Percentiles rank a stretch among this genome's conserved stretches.
phyloP scores from a whole-genome alignment of 2,888 invertebrate species.

The Buathra laborator region DNA sequence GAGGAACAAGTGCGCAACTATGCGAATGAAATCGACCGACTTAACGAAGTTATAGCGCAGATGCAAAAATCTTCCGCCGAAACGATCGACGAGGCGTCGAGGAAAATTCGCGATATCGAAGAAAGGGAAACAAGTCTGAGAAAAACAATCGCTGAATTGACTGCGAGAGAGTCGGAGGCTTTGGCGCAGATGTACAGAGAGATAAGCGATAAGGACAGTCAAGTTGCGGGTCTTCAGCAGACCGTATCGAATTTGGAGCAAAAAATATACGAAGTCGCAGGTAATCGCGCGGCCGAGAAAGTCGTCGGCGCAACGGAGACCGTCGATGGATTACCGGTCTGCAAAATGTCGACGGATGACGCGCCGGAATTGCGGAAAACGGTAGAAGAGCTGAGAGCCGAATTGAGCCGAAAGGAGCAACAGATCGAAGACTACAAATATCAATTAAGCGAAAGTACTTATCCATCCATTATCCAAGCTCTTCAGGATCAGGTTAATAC shows the following conservation, averaged over 20 bases:
- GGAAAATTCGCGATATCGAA: slow-evolving; percentile 46
- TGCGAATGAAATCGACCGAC: slow-evolving; percentile 36
- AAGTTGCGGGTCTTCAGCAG: slow-evolving; percentile 71
- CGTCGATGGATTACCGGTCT: slow-evolving; percentile 10
- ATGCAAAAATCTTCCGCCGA: slow-evolving; percentile 49
- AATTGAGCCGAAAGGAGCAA: slow-evolving; percentile 88
- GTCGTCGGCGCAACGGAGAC: not conserved
- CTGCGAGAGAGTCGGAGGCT: slow-evolving; percentile 52
- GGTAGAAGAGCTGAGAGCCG: slow-evolving; percentile 60
- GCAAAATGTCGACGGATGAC: slow-evolving; percentile 20
- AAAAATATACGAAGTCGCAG: slow-evolving; percentile 56
- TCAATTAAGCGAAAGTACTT: slow-evolving; percentile 86
- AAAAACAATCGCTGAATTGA: slow-evolving; percentile 56
- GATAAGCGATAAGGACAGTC: slow-evolving; percentile 71
- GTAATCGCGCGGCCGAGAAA: slow-evolving; percentile 23
- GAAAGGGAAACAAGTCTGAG: slow-evolving; percentile 57
- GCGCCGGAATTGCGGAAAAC: slow-evolving; percentile 40
- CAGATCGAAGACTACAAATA: slow-evolving; percentile 90
- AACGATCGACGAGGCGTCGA: slow-evolving; percentile 32
- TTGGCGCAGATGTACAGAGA: slow-evolving; percentile 53
- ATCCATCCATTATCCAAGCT: slow-evolving; percentile 82
- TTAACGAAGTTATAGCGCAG: slow-evolving; percentile 42
- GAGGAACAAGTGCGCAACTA: slow-evolving; percentile 49
- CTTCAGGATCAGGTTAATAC: slow-evolving; percentile 79
- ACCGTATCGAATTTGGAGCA: slow-evolving; percentile 69